Percentiles rank a stretch among this genome's conserved stretches.
These are phyloP conservation scores for Eupithecia dodoneata DNA, from an alignment of 2,888 invertebrate species.

Conservation along the genomic window DNA sequence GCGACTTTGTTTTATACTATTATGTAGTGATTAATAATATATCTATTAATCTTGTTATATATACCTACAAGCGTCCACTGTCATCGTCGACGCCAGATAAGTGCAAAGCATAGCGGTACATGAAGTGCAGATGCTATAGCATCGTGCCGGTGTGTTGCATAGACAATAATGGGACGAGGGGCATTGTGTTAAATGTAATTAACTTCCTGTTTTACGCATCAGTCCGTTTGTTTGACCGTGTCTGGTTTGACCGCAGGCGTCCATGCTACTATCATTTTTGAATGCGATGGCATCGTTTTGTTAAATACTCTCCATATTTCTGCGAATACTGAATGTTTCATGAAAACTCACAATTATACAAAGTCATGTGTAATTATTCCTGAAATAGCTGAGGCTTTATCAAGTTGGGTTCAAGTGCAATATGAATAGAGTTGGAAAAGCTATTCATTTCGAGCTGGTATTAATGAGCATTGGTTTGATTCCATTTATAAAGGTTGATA, in stretches of 20 bases:
- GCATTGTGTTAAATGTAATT: slow-evolving; percentile 45
- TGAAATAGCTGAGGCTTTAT: background rate
- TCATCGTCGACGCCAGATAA: slow-evolving; percentile 3
- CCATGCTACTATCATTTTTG: slow-evolving; percentile 9
- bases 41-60: background rate
- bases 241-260: slow-evolving; percentile 15
- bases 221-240: slow-evolving; percentile 18
- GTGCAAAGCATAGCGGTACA: slow-evolving; percentile 14
- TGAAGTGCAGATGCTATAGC: slow-evolving; percentile 16
- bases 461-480: background rate
- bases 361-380: too few species aligned
- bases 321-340: background rate
- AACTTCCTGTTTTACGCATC: slow-evolving; percentile 52
- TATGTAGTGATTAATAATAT: too few species aligned
- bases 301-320: background rate
- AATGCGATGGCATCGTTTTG: background rate
- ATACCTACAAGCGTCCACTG: background rate
- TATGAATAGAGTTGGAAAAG: background rate
- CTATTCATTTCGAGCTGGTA: background rate
- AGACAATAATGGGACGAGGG: slow-evolving; percentile 26
- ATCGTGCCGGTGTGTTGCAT: slow-evolving; percentile 19
- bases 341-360: background rate
- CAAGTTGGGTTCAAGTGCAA: background rate
- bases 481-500: background rate
- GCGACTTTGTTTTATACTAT: too few species aligned